Base-by-base conservation (phyloP, 2,888 invertebrate genomes). In the Hypsopygia costalis region DNA sequence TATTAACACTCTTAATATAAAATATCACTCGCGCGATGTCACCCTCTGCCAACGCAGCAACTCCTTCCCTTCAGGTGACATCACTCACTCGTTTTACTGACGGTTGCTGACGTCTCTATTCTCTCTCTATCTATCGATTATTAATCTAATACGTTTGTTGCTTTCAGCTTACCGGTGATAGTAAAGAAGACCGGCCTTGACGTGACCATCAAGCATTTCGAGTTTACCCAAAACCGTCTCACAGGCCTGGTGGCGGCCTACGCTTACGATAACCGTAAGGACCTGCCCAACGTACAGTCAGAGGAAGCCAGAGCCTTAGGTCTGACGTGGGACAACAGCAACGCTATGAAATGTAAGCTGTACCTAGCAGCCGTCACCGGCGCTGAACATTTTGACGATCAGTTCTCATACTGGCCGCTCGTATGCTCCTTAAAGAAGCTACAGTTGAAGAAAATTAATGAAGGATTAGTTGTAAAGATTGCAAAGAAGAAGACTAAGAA, bases 221-320 rank as follows among this genome's bases (percentile, higher is more conserved):
- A 78, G 41, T 77, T 79, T 34, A 78, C 79, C 1, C 55, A 55
- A 43, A 78, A 77, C 43, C 66, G 79, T 2, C 52, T 79, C 0
- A 60, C 55, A 0, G 71, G 73, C 0, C 42, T 79, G 1, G 59
- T 59, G 1, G 79, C 79, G 0, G 74, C 70, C 0, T 77, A 63
- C 37, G 69, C 63, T 0, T 75, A 52, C 43, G 72, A 74, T 7
- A 71, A 79, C 30, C 68, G 69, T 7, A 40, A 39, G 0, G 47
- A 51, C 11, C 73, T 70, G 44, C 71, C 70, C 0, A 36, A 31
- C 8, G 43, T 78, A 1, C 46, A 52, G 1, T 52, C 65, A 1
- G 62, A 61, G 11, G 79, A 77, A 34, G 69, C 77, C 0, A 41
- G 40, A 0, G 25, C 49, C 0, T 52, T 79, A 0, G 74, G 77